Evolutionary conservation across 2,888 invertebrate species (phyloP).

Genomic region (Cryptosula pallasiana): DNA sequence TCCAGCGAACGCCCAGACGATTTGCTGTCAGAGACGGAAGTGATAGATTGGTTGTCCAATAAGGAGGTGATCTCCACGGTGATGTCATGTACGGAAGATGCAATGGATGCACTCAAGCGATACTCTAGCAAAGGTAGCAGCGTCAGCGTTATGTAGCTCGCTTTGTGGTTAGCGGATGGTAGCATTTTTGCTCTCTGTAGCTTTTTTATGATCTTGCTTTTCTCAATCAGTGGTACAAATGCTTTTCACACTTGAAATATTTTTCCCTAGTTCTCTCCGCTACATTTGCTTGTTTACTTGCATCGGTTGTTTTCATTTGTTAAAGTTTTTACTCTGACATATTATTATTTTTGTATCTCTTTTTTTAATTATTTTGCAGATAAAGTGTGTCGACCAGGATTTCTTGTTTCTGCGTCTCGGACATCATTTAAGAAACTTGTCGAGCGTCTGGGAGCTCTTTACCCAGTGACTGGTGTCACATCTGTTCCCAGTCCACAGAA

Average conservation of each 20-base stretch:
- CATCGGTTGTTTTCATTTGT: neutral
- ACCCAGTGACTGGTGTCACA: neutral
- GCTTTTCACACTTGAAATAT: neutral
- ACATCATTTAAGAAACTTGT: slow-evolving; percentile 41
- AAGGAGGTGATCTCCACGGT: slow-evolving; percentile 38
- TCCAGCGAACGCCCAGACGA: neutral
- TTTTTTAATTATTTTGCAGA: slow-evolving; percentile 25
- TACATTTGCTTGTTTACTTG: no score
- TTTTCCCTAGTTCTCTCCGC: neutral
- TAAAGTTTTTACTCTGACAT: neutral
- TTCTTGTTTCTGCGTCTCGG: slow-evolving; percentile 38
- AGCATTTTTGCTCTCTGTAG: no score
- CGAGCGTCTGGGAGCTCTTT: slow-evolving; percentile 26
- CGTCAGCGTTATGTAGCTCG: no score
- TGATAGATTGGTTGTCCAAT: slow-evolving; percentile 41
- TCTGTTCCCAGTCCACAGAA: neutral
- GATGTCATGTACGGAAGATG: slow-evolving; percentile 37
- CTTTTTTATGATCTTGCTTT: no score
- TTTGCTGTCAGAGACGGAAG: slow-evolving; percentile 27
- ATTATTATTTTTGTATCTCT: neutral
- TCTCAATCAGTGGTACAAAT: no score
- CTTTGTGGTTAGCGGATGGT: no score
- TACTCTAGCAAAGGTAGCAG: slow-evolving; percentile 3
- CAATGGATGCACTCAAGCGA: slow-evolving; percentile 15
- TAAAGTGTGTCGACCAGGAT: slow-evolving; percentile 14